These are phyloP conservation scores for Motacilla alba DNA, from an alignment of 2,113 vertebrate genomes.

Conservation along the genomic window DNA sequence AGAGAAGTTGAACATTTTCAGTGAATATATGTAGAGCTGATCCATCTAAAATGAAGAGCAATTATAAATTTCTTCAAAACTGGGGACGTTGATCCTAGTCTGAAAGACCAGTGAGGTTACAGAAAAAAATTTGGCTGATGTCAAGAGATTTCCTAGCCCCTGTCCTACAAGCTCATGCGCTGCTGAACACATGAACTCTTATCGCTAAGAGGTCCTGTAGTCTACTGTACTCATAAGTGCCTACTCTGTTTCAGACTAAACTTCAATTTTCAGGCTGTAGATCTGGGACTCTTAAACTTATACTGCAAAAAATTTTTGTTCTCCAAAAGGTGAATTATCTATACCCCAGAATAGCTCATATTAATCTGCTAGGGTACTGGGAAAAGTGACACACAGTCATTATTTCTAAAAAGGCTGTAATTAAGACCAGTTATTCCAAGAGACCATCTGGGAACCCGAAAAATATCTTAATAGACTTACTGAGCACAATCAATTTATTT, in stretches of 20 bases:
- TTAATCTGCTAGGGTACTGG: not conserved
- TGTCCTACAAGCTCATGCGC: not conserved
- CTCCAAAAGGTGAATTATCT: not conserved
- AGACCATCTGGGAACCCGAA: not conserved
- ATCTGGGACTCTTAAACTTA: not conserved
- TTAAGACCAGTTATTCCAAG: conserved; percentile 8
- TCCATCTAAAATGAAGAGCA: not conserved
- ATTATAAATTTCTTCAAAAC: not conserved
- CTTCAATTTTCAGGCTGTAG: not conserved
- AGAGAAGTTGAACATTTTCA: not conserved
- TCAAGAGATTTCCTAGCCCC: not conserved
- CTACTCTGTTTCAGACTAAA: not conserved
- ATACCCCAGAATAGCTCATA: not conserved
- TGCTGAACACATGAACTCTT: not conserved
- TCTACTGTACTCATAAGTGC: not conserved
- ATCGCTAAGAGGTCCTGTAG: not conserved
- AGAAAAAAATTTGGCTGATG: not conserved
- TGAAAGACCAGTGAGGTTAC: not conserved
- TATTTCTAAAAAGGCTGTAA: not conserved
- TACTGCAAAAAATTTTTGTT: not conserved
- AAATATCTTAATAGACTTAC: not conserved
- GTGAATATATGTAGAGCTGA: not conserved
- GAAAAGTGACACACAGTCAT: not conserved
- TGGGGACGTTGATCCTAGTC: not conserved
- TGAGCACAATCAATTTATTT: not conserved